phyloP scores from a whole-genome alignment of 2,888 invertebrate genomes.

The Monochamus alternatus region DNA sequence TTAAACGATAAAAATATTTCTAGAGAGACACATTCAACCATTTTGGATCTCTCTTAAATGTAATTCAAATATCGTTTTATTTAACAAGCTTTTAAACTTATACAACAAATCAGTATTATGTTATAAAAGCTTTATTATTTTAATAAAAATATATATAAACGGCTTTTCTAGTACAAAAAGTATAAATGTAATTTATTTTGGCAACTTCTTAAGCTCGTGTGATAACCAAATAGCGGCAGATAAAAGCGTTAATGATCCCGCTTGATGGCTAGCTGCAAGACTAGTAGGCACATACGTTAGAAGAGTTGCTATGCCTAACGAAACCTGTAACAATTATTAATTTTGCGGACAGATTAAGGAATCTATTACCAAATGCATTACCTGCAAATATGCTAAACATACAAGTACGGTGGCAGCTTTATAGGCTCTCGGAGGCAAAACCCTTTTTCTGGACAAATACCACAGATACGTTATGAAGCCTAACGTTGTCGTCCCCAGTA shows the following conservation, averaged over 20 bases:
- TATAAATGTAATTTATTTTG: constrained; percentile 71
- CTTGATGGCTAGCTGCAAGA: constrained; percentile 94
- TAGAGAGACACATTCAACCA: no score
- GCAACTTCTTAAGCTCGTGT: constrained; percentile 88
- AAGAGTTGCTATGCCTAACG: constrained; percentile 89
- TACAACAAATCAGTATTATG: constrained; percentile 20
- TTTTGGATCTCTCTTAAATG: no score
- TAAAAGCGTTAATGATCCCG: constrained; percentile 91
- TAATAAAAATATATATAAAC: background rate
- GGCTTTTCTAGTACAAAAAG: background rate
- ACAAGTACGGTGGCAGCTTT: constrained; percentile 81
- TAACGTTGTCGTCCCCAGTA: constrained; percentile 88
- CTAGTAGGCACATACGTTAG: constrained; percentile 90
- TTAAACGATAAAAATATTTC: no score
- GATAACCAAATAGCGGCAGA: constrained; percentile 93
- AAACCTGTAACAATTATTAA: constrained; percentile 77
- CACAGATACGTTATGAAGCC: constrained; percentile 82
- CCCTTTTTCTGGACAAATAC: constrained; percentile 78
- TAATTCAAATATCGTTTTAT: no score
- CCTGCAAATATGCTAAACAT: constrained; percentile 84
- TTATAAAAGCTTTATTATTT: constrained; percentile 5
- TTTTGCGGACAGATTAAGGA: background rate
- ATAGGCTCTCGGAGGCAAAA: constrained; percentile 82
- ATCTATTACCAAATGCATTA: constrained; percentile 54
- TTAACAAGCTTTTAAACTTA: no score